Percentiles rank a stretch among this genome's conserved stretches.
Conservation (phyloP, 64 coral and sea anemone species). For the Orbicella faveolata region DNA sequence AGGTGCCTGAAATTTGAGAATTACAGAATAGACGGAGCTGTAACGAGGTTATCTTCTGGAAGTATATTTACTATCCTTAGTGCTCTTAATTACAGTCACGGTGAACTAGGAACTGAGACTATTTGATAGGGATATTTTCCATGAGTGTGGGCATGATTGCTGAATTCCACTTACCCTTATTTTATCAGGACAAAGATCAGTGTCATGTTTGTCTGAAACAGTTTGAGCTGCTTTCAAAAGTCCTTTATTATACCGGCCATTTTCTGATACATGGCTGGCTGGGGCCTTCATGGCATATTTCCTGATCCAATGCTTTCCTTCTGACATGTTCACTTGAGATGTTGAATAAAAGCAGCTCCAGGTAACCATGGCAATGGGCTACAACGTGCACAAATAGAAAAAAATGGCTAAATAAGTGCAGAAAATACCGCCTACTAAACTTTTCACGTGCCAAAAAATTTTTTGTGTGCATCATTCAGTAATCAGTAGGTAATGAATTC, state of each 20-base stretch:
- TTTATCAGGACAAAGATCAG: constrained; percentile 67
- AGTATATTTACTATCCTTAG: no score
- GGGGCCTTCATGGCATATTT: constrained; percentile 81
- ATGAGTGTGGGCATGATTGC: neutral
- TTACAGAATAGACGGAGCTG: no score
- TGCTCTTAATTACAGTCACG: no score
- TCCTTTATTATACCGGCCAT: constrained; percentile 71
- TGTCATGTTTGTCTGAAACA: constrained; percentile 78
- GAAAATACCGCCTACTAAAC: no score
- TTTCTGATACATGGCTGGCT: constrained; percentile 72
- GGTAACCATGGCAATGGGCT: constrained; percentile 94
- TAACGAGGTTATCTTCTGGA: no score
- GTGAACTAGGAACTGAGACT: no score
- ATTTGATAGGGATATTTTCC: no score
- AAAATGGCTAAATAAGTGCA: neutral
- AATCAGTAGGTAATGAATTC: no score
- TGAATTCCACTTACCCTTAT: neutral
- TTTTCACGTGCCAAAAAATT: no score
- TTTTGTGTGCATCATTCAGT: no score
- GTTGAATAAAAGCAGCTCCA: constrained; percentile 88
- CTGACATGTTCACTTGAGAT: constrained; percentile 62
- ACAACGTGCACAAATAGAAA: neutral
- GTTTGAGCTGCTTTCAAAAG: constrained; percentile 50
- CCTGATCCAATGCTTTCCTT: constrained; percentile 75
- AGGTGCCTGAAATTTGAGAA: no score